Evolutionary conservation across 1,140 invertebrate species (phyloP).

Genomic region (Chymomyza costata): DNA sequence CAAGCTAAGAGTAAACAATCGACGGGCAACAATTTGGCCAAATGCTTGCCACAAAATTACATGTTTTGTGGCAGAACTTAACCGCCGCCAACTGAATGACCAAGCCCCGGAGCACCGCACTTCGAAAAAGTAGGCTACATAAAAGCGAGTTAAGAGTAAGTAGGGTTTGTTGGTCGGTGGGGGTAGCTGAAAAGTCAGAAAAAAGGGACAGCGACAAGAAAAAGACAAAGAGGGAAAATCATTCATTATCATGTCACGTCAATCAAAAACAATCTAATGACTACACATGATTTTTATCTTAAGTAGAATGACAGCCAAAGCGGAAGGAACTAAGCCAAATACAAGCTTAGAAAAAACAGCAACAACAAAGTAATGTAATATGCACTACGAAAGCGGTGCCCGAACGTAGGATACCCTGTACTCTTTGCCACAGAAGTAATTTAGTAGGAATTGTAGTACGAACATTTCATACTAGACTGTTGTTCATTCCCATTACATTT

Average conservation of each 20-base stretch:
- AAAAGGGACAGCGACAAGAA: slow-evolving; percentile 4
- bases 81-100: too few relatives aligned
- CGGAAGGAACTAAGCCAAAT: slow-evolving; percentile 9
- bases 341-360: slow-evolving; percentile 15
- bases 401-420: too few relatives aligned
- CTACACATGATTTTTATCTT: slow-evolving; percentile 74
- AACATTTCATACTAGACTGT: too few relatives aligned
- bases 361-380: too few relatives aligned
- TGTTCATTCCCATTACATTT: too few relatives aligned
- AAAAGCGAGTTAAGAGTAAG: slow-evolving; percentile 10
- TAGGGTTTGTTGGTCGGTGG: not conserved
- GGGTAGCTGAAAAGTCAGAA: slow-evolving; percentile 14
- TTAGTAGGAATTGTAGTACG: too few relatives aligned
- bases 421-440: too few relatives aligned
- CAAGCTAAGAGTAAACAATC: slow-evolving; percentile 34
- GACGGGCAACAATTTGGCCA: slow-evolving; percentile 22
- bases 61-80: too few relatives aligned
- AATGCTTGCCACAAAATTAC: slow-evolving; percentile 23
- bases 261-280: slow-evolving; percentile 74
- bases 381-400: too few relatives aligned
- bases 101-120: not conserved
- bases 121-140: slow-evolving; percentile 38
- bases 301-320: slow-evolving; percentile 41
- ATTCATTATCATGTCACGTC: slow-evolving; percentile 75
- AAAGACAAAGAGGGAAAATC: slow-evolving; percentile 29